phyloP scores from a whole-genome alignment of 2,113 vertebrate genomes.

The Hemiprocne comata region DNA sequence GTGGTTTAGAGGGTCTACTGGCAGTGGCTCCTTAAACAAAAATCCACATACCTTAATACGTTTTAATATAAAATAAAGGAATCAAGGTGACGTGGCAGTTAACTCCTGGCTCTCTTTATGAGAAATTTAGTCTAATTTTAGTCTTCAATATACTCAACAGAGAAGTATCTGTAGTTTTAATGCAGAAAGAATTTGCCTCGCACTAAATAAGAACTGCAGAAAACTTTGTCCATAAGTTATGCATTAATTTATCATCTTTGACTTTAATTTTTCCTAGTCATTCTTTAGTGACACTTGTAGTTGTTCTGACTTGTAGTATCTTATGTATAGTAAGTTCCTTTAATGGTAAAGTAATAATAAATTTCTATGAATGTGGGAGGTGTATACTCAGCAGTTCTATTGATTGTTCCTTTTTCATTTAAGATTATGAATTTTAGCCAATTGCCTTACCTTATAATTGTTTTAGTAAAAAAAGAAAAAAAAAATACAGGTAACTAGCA shows the following conservation, averaged over 20 bases:
- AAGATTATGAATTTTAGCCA: neutral
- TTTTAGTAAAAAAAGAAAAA: conserved; percentile 21
- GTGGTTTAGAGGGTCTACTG: neutral
- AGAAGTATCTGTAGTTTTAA: neutral
- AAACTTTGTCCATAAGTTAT: neutral
- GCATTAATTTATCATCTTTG: neutral
- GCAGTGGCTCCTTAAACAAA: neutral
- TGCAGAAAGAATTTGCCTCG: neutral
- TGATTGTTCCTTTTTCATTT: neutral
- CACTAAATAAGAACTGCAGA: neutral
- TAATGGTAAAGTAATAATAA: neutral
- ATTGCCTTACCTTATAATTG: neutral
- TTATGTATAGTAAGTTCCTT: neutral
- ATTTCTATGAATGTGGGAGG: neutral
- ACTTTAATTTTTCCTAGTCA: neutral
- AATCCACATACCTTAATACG: neutral
- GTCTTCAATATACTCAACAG: neutral
- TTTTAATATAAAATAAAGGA: neutral
- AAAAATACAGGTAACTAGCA: too few species aligned
- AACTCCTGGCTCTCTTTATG: neutral
- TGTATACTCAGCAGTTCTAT: neutral
- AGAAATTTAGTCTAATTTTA: neutral
- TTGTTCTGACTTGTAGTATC: neutral
- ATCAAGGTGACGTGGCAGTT: neutral
- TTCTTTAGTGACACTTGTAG: neutral